Evolutionary conservation across 2,797 vertebrate species (phyloP), one percentile per base, ranked within the genome.

Genomic region (Otus scops): DNA sequence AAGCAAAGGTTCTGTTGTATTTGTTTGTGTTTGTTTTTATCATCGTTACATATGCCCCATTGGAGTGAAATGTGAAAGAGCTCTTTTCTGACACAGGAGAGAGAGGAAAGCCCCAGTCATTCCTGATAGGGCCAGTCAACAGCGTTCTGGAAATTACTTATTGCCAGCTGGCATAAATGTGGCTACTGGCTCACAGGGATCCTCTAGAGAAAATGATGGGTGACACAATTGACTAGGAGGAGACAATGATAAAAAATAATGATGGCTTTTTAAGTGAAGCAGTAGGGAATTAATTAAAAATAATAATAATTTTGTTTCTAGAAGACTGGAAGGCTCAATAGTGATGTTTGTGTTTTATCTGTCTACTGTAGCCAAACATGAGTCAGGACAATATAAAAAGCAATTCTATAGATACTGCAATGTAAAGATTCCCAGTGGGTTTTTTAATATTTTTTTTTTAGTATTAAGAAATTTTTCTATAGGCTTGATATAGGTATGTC

Each of bases 21-120:
- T 94, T 84, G 54, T 85, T 93, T 93, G 88, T 2, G 34, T 92
- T 90, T 78, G 76, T 54, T 90, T 94, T 90, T 78, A 39, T 84
- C 76, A 30, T 81, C 61, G 11, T 71, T 90, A 32, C 83, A 65
- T 82, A 65, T 94, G 88, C 36, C 85, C 88, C 53, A 32, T 30
- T 79, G 74, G 70, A 95, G 67, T 39, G 51, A 85, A 92, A 87
- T 64, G 67, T 65, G 56, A 47, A 76, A 76, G 56, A 93, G 59
- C 67, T 60, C 80, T 73, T 78, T 59, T 76, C 63, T 82, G 60
- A 79, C 5, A 7, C 50, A 67, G 61, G 56, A 67, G 76, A 54
- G 63, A 94, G 85, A 85, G 85, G 65, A 80, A 88, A 88, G 67
- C 64, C 75, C 45, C 54, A 69, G 71, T 85, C 74, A 89, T 69